Evolutionary conservation across 2,888 invertebrate genomes (phyloP).

Genomic region (Synergus japonicus): DNA sequence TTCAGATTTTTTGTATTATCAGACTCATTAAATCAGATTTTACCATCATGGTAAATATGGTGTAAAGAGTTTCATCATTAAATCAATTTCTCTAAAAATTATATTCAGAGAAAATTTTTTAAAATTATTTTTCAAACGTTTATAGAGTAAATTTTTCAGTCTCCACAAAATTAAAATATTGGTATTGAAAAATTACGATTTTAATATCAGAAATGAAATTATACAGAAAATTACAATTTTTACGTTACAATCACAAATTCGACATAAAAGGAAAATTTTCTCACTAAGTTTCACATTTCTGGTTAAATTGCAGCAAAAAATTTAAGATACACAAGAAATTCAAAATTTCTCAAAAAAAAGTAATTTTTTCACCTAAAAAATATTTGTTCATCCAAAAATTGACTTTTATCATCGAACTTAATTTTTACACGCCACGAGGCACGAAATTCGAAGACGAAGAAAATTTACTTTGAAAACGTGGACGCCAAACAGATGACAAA

Average conservation of each 20-base stretch:
- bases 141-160: background rate
- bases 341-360: too few relatives aligned
- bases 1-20: slow-evolving; percentile 58
- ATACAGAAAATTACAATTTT: too few relatives aligned
- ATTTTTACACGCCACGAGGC: too few relatives aligned
- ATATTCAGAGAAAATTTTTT: background rate
- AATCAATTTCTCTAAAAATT: background rate
- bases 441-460: too few relatives aligned
- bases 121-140: background rate
- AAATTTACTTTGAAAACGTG: background rate
- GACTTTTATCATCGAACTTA: too few relatives aligned
- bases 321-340: too few relatives aligned
- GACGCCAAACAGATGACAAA: background rate
- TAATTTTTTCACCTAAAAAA: background rate
- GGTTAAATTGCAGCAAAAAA: background rate
- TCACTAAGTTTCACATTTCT: background rate
- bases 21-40: slow-evolving; percentile 78
- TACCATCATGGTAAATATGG: slow-evolving; percentile 65
- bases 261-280: background rate
- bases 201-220: background rate
- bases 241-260: too few relatives aligned
- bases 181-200: background rate
- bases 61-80: slow-evolving; percentile 11
- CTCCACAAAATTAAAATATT: background rate
- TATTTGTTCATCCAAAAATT: too few relatives aligned